Conservation (phyloP, 2,113 vertebrate species). For the Carassius auratus region DNA sequence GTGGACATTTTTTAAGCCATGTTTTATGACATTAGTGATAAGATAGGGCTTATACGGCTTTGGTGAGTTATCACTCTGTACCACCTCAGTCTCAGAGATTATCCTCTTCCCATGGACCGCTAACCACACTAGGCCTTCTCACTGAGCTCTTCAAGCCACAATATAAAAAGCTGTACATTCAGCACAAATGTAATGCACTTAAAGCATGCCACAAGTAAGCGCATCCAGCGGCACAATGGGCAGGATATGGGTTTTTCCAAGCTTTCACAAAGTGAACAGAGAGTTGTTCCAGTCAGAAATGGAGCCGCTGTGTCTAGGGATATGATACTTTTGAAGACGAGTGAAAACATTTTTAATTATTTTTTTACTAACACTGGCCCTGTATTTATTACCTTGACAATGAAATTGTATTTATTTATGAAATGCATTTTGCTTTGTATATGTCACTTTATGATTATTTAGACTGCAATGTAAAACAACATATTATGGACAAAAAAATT, state of each 20-base stretch:
- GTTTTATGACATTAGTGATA: constrained; percentile 52
- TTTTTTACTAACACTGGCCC: constrained; percentile 34
- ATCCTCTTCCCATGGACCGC: constrained; percentile 66
- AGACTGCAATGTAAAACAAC: constrained; percentile 20
- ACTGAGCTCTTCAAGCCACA: constrained; percentile 75
- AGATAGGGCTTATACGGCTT: constrained; percentile 49
- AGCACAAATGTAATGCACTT: constrained; percentile 75
- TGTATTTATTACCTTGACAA: constrained; percentile 44
- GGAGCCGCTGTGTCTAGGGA: constrained; percentile 83
- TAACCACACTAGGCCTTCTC: constrained; percentile 72
- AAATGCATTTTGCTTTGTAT: constrained; percentile 24
- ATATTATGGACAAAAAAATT: neutral
- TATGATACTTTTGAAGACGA: constrained; percentile 76
- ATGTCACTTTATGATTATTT: constrained; percentile 26
- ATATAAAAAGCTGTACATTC: constrained; percentile 78
- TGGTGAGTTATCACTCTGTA: constrained; percentile 64
- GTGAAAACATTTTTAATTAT: constrained; percentile 75
- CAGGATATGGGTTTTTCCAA: constrained; percentile 90
- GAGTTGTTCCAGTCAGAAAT: constrained; percentile 84
- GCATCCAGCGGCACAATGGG: constrained; percentile 71
- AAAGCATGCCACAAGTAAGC: constrained; percentile 76
- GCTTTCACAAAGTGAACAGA: constrained; percentile 80
- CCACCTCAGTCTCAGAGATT: constrained; percentile 66
- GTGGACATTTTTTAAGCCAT: constrained; percentile 49
- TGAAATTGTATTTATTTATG: neutral